Conservation (phyloP, 1,140 invertebrate genomes). For the Panagrolaimus sp. region DNA sequence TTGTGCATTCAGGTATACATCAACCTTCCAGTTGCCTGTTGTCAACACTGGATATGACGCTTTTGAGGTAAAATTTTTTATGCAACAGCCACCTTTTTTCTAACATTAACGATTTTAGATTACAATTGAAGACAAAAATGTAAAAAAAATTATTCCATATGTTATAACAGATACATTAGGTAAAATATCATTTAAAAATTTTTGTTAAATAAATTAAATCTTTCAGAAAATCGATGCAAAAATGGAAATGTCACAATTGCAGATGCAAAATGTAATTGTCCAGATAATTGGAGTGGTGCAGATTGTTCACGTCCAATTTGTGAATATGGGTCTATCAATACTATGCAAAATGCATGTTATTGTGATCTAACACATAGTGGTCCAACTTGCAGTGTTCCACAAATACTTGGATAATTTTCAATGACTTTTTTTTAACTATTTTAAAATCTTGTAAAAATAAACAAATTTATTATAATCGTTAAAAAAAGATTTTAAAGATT, state of each 20-base stretch:
- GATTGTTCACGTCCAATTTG: slow-evolving; percentile 8
- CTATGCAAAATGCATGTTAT: slow-evolving; percentile 1
- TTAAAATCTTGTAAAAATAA: no score
- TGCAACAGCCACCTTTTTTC: not conserved
- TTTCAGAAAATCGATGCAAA: slow-evolving; percentile 6
- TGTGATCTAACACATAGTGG: not conserved
- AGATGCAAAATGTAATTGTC: slow-evolving; percentile 1
- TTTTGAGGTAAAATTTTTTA: not conserved
- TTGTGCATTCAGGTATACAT: not conserved
- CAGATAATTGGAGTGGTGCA: not conserved
- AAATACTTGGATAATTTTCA: no score
- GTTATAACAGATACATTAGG: slow-evolving; percentile 3
- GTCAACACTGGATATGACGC: not conserved
- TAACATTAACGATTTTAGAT: not conserved
- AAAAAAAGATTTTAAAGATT: no score
- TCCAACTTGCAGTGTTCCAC: not conserved
- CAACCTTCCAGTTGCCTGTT: not conserved
- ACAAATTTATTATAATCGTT: no score
- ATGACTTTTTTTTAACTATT: no score
- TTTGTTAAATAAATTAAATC: not conserved
- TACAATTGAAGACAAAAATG: not conserved
- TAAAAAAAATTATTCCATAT: slow-evolving; percentile 6
- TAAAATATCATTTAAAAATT: not conserved
- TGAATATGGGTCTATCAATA: not conserved
- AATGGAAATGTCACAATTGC: not conserved